Percentiles rank a stretch among this genome's conserved stretches.
Conservation (phyloP, 2,888 invertebrate species). For the Sphaerophoria rueppellii region DNA sequence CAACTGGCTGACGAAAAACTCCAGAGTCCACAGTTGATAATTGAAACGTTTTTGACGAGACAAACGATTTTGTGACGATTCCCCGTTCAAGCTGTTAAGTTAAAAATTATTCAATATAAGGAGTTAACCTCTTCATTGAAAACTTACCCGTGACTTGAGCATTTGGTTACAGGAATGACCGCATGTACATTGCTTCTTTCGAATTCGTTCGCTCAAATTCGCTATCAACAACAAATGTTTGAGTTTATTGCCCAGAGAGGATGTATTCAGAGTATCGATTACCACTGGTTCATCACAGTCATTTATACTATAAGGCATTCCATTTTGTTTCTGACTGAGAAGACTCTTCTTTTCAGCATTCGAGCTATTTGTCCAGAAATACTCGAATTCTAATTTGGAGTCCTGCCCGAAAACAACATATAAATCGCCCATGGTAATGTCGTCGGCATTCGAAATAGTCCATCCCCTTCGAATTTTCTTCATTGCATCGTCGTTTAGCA, state of each 20-base stretch:
- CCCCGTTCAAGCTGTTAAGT: conserved; percentile 76
- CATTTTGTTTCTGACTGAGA: conserved; percentile 73
- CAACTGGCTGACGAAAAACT: conserved; percentile 78
- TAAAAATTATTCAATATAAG: conserved; percentile 15
- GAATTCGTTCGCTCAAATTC: conserved; percentile 80
- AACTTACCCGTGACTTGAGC: conserved; percentile 76
- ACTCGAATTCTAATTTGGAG: conserved; percentile 89
- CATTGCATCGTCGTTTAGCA: conserved; percentile 80
- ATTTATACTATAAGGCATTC: conserved; percentile 77
- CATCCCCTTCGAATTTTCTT: conserved; percentile 86
- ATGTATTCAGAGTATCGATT: conserved; percentile 76
- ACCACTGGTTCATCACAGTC: conserved; percentile 78
- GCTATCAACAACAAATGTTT: conserved; percentile 81
- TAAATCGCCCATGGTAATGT: conserved; percentile 93
- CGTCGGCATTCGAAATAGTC: conserved; percentile 89
- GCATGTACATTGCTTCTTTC: conserved; percentile 80
- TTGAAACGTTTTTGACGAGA: conserved; percentile 77
- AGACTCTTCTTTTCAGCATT: conserved; percentile 74
- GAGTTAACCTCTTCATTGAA: not conserved
- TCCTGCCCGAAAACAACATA: conserved; percentile 91
- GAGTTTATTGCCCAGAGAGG: conserved; percentile 79
- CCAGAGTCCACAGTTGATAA: conserved; percentile 65
- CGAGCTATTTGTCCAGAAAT: conserved; percentile 88
- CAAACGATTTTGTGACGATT: conserved; percentile 75
- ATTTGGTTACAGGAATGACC: conserved; percentile 80